Evolutionary conservation across 2,888 invertebrate species (phyloP).

Genomic region (Opisthograptis luteolata): DNA sequence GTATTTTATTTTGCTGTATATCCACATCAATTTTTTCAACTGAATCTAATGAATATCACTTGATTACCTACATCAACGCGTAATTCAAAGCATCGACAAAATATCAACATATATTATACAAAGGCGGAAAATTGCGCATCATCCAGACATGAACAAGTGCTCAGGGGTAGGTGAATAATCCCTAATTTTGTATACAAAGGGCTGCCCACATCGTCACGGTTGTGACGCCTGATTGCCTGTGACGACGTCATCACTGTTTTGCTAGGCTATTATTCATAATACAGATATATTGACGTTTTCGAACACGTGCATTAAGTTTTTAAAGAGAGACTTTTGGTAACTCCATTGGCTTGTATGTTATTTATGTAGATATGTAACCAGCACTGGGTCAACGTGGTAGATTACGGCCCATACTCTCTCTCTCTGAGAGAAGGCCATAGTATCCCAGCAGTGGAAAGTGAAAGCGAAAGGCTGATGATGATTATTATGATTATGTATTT

Average conservation of each 20-base stretch:
- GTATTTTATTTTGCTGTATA: no score
- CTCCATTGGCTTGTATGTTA: not conserved
- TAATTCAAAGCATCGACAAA: slow-evolving; percentile 4
- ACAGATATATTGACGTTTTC: slow-evolving; percentile 25
- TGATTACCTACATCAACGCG: no score
- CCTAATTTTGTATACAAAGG: slow-evolving; percentile 77
- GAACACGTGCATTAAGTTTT: slow-evolving; percentile 28
- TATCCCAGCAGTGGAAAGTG: no score
- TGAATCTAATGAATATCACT: no score
- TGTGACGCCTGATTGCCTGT: slow-evolving; percentile 52
- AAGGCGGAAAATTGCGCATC: slow-evolving; percentile 57
- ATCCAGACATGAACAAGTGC: slow-evolving; percentile 31
- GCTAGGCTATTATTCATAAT: slow-evolving; percentile 20
- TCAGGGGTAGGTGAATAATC: slow-evolving; percentile 62
- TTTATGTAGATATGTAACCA: no score
- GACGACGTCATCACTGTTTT: slow-evolving; percentile 46
- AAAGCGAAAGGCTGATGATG: no score
- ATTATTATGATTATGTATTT: no score
- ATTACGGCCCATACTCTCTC: no score
- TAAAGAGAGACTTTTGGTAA: not conserved
- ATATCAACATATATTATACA: slow-evolving; percentile 37
- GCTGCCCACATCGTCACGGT: slow-evolving; percentile 66
- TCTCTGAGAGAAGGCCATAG: no score
- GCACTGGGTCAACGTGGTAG: no score
- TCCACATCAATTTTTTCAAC: no score